These are phyloP conservation scores for Rhabdomys dilectus DNA, from an alignment of 2,113 vertebrate species.

Conservation along the genomic window DNA sequence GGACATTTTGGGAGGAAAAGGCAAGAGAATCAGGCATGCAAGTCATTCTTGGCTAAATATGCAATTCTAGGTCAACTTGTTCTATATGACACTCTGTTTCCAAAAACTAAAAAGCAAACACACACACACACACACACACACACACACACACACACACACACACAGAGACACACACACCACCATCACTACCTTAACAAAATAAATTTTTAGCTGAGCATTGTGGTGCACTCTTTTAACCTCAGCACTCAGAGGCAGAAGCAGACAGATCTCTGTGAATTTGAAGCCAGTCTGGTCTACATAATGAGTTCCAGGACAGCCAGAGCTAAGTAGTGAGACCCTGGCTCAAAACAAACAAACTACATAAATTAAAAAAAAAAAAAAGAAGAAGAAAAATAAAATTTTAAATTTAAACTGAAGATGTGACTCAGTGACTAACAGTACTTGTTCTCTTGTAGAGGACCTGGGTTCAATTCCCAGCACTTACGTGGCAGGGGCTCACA, in stretches of 20 bases:
- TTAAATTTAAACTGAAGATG: no score
- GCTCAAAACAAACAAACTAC: background rate
- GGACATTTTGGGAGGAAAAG: no score
- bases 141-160: no score
- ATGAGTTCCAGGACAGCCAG: background rate
- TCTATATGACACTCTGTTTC: background rate
- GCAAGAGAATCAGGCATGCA: background rate
- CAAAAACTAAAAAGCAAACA: background rate
- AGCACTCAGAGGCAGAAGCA: background rate
- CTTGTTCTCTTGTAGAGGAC: no score
- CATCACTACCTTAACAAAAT: background rate
- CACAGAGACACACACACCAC: background rate
- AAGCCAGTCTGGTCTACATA: background rate
- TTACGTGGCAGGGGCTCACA: no score
- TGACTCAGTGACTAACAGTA: no score
- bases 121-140: no score
- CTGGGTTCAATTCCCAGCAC: no score
- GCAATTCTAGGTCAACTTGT: background rate
- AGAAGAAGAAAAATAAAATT: background rate
- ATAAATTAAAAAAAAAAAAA: background rate
- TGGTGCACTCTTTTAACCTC: background rate
- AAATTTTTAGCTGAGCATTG: background rate
- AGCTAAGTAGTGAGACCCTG: background rate
- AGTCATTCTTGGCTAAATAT: background rate
- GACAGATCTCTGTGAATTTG: background rate